Evolutionary conservation across 2,113 vertebrate species (phyloP).

Genomic region (Ctenomys sociabilis): DNA sequence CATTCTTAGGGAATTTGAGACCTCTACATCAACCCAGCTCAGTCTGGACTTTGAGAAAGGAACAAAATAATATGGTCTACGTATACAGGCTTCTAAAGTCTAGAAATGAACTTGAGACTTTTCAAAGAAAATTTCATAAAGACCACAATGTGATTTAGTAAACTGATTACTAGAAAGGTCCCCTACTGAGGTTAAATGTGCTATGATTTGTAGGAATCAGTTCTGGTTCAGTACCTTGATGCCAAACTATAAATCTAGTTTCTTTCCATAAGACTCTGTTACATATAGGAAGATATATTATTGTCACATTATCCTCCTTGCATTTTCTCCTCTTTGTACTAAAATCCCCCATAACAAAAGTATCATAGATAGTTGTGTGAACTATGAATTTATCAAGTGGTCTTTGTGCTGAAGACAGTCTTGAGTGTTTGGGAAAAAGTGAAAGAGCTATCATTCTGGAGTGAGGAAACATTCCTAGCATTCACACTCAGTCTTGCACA

Average conservation of each 20-base stretch:
- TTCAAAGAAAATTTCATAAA: conserved; percentile 28
- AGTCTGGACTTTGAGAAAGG: neutral
- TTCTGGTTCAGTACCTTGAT: conserved; percentile 3
- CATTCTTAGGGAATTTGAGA: neutral
- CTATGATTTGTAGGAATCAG: neutral
- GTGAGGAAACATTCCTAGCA: neutral
- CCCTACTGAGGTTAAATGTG: conserved; percentile 10
- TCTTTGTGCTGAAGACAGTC: neutral
- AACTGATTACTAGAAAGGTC: neutral
- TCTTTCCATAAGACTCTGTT: neutral
- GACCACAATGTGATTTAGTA: neutral
- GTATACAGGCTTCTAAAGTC: neutral
- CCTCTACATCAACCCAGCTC: neutral
- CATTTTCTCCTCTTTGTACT: conserved; percentile 14
- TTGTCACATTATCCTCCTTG: neutral
- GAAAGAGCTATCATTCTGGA: neutral
- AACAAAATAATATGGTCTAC: neutral
- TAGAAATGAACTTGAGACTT: neutral
- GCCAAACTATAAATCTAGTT: neutral
- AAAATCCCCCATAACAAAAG: conserved; percentile 14
- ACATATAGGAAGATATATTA: neutral
- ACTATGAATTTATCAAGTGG: neutral
- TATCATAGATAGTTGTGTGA: neutral
- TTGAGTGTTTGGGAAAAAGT: conserved; percentile 16
- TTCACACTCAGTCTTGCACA: neutral